Evolutionary conservation across 2,888 invertebrate genomes (phyloP).

Genomic region (Craniophora ligustri): DNA sequence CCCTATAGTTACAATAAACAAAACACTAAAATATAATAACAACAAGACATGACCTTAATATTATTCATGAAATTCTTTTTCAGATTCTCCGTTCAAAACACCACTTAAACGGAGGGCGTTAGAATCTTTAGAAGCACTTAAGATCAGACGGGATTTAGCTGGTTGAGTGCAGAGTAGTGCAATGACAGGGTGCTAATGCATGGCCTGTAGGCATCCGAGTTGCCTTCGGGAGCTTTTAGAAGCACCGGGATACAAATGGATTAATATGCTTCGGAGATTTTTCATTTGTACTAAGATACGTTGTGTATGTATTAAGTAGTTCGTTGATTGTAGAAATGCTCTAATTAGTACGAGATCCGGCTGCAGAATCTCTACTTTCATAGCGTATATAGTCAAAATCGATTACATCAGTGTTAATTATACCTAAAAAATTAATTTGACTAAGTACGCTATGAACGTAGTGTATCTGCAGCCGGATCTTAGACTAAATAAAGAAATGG

Average conservation of each 20-base stretch:
- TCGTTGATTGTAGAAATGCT: too few species aligned
- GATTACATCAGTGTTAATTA: too few species aligned
- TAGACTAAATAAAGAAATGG: too few species aligned
- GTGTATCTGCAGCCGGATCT: too few species aligned
- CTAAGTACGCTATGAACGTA: too few species aligned
- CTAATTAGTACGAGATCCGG: too few species aligned
- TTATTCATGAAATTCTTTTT: background rate
- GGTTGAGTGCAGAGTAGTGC: conserved; percentile 16
- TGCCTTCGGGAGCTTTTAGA: conserved; percentile 9
- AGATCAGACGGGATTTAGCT: conserved; percentile 8
- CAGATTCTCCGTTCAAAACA: conserved; percentile 5
- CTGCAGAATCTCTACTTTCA: too few species aligned
- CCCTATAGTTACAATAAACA: too few species aligned
- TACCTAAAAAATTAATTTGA: too few species aligned
- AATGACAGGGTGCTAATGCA: conserved; percentile 26
- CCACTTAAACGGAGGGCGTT: background rate
- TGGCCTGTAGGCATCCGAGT: conserved; percentile 2
- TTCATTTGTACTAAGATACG: too few species aligned
- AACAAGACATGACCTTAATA: background rate
- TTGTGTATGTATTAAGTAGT: too few species aligned
- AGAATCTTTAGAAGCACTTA: conserved; percentile 26
- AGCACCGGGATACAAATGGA: background rate
- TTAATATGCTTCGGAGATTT: background rate
- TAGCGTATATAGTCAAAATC: too few species aligned
- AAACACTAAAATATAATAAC: background rate